phyloP scores from a whole-genome alignment of 2,888 invertebrate species.

The Dynastes tityus region DNA sequence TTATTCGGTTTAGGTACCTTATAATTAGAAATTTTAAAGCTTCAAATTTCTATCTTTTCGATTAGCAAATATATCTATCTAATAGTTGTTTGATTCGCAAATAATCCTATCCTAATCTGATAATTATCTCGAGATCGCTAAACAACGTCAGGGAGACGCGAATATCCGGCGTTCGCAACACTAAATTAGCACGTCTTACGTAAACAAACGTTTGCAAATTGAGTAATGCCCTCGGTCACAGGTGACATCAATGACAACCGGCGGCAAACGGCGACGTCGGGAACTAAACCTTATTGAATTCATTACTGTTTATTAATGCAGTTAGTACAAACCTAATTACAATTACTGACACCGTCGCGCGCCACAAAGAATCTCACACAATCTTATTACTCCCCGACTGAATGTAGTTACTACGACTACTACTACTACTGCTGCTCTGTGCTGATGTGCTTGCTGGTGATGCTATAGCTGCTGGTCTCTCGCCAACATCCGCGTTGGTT shows the following conservation, averaged over 20 bases:
- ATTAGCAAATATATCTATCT: no score
- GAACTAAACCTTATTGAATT: slow-evolving; percentile 65
- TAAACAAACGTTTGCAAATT: slow-evolving; percentile 57
- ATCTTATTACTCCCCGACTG: slow-evolving; percentile 61
- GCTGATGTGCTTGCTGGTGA: neutral
- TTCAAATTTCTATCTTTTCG: no score
- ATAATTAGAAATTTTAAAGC: no score
- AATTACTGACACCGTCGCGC: slow-evolving; percentile 66
- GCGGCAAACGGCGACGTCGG: slow-evolving; percentile 59
- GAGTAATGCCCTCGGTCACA: slow-evolving; percentile 58
- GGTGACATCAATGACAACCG: slow-evolving; percentile 59
- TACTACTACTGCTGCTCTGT: slow-evolving; percentile 13
- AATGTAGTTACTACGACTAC: slow-evolving; percentile 56
- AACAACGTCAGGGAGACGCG: neutral
- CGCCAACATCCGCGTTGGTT: neutral
- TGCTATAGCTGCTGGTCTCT: neutral
- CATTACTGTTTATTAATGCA: slow-evolving; percentile 70
- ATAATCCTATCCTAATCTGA: no score
- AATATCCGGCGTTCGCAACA: slow-evolving; percentile 13
- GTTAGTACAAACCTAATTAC: slow-evolving; percentile 71
- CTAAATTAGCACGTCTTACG: slow-evolving; percentile 47
- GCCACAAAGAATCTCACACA: slow-evolving; percentile 63
- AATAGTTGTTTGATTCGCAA: no score
- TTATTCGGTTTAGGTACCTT: no score
- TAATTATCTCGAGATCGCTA: no score